phyloP scores from a whole-genome alignment of 92 coral and sea anemone species.

The Paragorgia papillata region DNA sequence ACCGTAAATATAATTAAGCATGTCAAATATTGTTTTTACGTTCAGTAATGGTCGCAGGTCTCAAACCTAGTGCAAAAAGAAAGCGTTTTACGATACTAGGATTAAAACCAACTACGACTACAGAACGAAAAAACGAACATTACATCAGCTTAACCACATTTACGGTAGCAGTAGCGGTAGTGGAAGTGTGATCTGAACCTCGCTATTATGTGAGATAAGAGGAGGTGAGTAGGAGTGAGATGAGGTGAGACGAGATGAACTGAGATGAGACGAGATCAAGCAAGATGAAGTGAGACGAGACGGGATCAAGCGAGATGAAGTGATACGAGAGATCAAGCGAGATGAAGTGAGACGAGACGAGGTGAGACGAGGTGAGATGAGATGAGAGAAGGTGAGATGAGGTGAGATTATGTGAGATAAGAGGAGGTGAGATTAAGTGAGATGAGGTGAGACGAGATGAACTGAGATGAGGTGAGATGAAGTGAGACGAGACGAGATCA shows the following conservation, averaged over 20 bases:
- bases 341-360: background rate
- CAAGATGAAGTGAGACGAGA: background rate
- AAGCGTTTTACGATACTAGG: too few relatives aligned
- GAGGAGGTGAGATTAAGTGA: background rate
- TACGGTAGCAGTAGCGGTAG: too few relatives aligned
- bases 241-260: background rate
- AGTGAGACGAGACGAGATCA: background rate
- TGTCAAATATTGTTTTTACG: too few relatives aligned
- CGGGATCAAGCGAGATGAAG: background rate
- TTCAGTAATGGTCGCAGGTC: too few relatives aligned
- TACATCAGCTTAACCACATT: too few relatives aligned
- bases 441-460: background rate
- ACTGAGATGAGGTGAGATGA: background rate
- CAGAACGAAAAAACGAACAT: too few relatives aligned
- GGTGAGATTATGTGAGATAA: background rate
- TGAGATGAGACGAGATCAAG: background rate
- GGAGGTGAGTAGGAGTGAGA: too few relatives aligned
- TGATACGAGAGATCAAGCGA: background rate
- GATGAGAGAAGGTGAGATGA: background rate
- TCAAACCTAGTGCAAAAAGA: too few relatives aligned
- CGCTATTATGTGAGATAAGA: too few relatives aligned
- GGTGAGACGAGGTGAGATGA: background rate
- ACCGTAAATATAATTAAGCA: too few relatives aligned
- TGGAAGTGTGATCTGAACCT: too few relatives aligned
- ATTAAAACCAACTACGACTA: too few relatives aligned